Evolutionary conservation across 2,797 vertebrate species (phyloP).

Genomic region (Sciurus carolinensis): DNA sequence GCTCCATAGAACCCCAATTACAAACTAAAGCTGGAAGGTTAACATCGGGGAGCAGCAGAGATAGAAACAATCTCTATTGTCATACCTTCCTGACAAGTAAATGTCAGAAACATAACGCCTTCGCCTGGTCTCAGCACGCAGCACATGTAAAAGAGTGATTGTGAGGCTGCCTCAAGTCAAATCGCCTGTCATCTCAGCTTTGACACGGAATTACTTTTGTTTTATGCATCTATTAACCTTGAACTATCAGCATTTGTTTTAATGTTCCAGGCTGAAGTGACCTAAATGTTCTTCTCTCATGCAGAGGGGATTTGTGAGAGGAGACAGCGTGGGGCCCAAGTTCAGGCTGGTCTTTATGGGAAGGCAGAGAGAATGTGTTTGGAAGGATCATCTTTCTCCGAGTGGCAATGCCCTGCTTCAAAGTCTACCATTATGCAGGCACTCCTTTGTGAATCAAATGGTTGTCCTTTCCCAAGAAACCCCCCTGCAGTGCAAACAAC

Average conservation of each 20-base stretch:
- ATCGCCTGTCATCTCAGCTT: constrained; percentile 96
- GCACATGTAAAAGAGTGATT: constrained; percentile 95
- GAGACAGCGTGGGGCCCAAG: not conserved
- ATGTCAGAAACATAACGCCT: constrained; percentile 91
- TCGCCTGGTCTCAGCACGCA: constrained; percentile 87
- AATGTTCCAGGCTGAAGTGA: constrained; percentile 91
- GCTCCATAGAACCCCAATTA: constrained; percentile 91
- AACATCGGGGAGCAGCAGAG: constrained; percentile 90
- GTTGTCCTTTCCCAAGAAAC: not conserved
- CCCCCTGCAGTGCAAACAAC: not conserved
- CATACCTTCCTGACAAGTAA: constrained; percentile 92
- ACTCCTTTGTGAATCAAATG: not conserved
- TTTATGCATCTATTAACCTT: constrained; percentile 99
- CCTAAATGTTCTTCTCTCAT: constrained; percentile 90
- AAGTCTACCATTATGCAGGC: not conserved
- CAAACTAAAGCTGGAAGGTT: constrained; percentile 92
- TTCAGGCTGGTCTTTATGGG: not conserved
- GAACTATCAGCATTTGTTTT: constrained; percentile 97
- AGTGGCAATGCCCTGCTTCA: not conserved
- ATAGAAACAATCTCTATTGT: constrained; percentile 93
- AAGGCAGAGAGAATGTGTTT: not conserved
- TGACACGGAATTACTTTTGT: constrained; percentile 98
- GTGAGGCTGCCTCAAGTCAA: constrained; percentile 95
- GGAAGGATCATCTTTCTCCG: not conserved
- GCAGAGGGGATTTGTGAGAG: constrained; percentile 74